A percentile compares a stretch with the other conserved stretches of the same genome.
Evolutionary conservation across 2,888 invertebrate genomes (phyloP).

Genomic region (Nemurella pictetii): DNA sequence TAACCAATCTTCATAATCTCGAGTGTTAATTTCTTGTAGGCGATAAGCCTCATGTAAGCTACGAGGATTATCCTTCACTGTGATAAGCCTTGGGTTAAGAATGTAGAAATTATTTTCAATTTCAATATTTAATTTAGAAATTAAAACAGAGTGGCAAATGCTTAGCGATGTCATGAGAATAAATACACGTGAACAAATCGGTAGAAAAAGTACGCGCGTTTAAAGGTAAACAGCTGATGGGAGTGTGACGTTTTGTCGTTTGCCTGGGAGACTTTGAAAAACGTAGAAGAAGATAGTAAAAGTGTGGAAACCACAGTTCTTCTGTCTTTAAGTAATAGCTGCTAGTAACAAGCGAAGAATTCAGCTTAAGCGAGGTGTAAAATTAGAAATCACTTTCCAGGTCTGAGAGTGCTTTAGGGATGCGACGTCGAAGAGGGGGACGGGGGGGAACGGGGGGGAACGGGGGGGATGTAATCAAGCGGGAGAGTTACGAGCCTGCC

Average conservation of each 20-base stretch:
- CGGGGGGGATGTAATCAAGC: background rate
- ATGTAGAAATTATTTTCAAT: background rate
- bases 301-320: background rate
- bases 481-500: background rate
- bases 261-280: background rate
- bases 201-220: background rate
- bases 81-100: background rate
- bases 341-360: background rate
- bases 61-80: background rate
- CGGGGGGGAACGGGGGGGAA: background rate
- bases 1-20: background rate
- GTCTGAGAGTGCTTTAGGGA: background rate
- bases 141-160: background rate
- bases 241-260: background rate
- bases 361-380: background rate
- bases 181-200: background rate
- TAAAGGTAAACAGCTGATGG: background rate
- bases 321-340: background rate
- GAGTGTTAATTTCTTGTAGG: background rate
- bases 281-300: no score
- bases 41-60: background rate
- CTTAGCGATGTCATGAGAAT: background rate
- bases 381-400: background rate
- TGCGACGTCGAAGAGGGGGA: background rate
- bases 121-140: background rate